Base-by-base conservation (phyloP, 2,113 vertebrate genomes). In the Ictalurus furcatus region DNA sequence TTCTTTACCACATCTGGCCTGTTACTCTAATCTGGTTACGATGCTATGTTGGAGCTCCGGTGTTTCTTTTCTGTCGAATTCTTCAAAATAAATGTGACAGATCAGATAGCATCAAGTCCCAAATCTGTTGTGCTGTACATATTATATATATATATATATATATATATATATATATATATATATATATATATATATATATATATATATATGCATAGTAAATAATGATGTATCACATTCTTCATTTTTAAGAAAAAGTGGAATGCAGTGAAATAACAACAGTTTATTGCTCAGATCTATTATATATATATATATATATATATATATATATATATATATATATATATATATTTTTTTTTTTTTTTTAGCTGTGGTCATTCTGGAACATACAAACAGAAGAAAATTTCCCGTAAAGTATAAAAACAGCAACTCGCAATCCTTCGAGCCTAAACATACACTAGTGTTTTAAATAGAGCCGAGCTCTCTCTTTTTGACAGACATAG, bases 401-500 rank as follows among this genome's bases (percentile, higher is more conserved):
- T 73, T 44, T 95, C 92, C 94, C 71, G 87, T 93, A 88, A 94
- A 58, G 79, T 88, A 84, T 25, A 91, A 89, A 89, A 92, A 88
- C 87, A 87, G 84, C 76, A 61, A 28, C 82, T 86, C 30, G 87
- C 88, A 90, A 88, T 48, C 89, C 65, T 87, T 92, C 83, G 87
- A 90, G 87, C 86, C 92, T 91, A 93, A 93, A 92, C 92, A 92
- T 93, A 90, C 93, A 91, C 89, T 92, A 88, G 88, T 89, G 92
- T 85, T 82, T 88, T 90, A 93, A 93, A 92, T 88, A 90, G 88
- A 86, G 59, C 56, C 92, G 84, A 89, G 84, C 89, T 88, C 90
- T 92, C 78, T 76, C 59, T 89, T 81, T 87, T 67, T 94, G 93
- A 95, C 92, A 92, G 92, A 92, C 92, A 89, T 92, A 94, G 94